Conservation (phyloP, 2,888 invertebrate genomes). For the Melieria picta region DNA sequence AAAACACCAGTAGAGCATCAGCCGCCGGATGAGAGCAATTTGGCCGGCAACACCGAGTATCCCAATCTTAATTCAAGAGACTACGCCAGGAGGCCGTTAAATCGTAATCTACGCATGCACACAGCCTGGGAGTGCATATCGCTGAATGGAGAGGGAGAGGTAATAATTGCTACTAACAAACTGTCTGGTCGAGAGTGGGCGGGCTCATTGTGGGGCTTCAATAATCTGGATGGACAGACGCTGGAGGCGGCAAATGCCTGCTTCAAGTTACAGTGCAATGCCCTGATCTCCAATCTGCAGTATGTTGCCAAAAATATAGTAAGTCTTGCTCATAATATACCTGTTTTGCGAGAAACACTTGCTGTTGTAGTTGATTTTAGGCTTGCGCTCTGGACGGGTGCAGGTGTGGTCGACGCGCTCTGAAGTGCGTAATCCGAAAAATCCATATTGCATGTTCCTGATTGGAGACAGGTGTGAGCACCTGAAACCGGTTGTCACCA, state of each 20-base stretch:
- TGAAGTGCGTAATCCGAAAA: constrained; percentile 49
- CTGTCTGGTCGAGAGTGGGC: constrained; percentile 59
- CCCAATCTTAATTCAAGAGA: constrained; percentile 64
- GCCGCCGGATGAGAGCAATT: constrained; percentile 55
- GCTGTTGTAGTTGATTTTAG: constrained; percentile 52
- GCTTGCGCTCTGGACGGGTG: constrained; percentile 55
- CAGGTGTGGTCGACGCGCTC: constrained; percentile 64
- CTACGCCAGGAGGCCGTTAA: constrained; percentile 57
- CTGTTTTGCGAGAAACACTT: background rate
- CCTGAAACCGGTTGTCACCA: constrained; percentile 55
- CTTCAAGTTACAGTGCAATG: constrained; percentile 55
- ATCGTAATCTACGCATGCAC: constrained; percentile 55
- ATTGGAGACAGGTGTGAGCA: constrained; percentile 59
- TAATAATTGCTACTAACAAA: constrained; percentile 58
- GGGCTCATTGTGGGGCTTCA: constrained; percentile 60
- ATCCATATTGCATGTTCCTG: constrained; percentile 58
- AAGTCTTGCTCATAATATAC: constrained; percentile 29
- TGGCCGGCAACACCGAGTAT: constrained; percentile 57
- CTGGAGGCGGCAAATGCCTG: constrained; percentile 48
- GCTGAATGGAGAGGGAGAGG: constrained; percentile 50
- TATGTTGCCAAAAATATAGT: constrained; percentile 57
- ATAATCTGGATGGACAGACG: constrained; percentile 44
- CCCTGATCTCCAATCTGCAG: constrained; percentile 56
- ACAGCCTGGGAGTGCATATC: constrained; percentile 60
- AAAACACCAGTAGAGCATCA: constrained; percentile 54